Evolutionary conservation across 2,888 invertebrate genomes (phyloP), one percentile per base, ranked within the genome.

Genomic region (Beris morrisii): DNA sequence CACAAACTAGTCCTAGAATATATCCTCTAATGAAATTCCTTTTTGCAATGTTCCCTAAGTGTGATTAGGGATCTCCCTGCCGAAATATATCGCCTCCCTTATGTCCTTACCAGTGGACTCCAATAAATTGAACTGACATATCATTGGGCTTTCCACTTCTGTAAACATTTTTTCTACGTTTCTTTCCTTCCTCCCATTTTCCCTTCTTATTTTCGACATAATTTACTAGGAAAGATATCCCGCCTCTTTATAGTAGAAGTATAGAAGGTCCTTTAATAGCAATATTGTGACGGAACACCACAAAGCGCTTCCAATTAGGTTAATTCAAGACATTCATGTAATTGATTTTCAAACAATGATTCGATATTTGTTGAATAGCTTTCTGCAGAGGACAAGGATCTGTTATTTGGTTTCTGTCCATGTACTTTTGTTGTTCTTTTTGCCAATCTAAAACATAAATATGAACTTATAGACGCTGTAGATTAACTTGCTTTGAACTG

Each of bases 311-410:
- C 30, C 55, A 55, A 55, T 55, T 55, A 55, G 55, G 30, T 55
- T 55, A 55, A 55, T 55, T 15, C 38, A 55, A 12, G 31, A 30
- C 9, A 55, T 55, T 55, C 55, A 3, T 32, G 55, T 32, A 32
- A 55, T 55, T 55, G 55, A 55, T 55, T 55, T 28, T 31, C 55
- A 55, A 55, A 55, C 30, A 55, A 30, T 55, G 55, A n/a, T n/a
- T 55, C 38, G 2, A 38, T 38, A 38, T 38, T 38, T 38, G 38
- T 9, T 38, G 38, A 38, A 38, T 22, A 38, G 38, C 38, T 38
- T 38, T 38, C 9, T 38, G 5, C 9, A 38, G 38, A 9, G 9
- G 38, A 38, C 38, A 38, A 38, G 38, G 38, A 38, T 38, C 38
- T 38, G 38, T 38, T 38, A 3, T 38, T 38, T 38, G 38, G 5